Conservation (phyloP, 92 coral and sea anemone species). For the Epizoanthus rinbou region DNA sequence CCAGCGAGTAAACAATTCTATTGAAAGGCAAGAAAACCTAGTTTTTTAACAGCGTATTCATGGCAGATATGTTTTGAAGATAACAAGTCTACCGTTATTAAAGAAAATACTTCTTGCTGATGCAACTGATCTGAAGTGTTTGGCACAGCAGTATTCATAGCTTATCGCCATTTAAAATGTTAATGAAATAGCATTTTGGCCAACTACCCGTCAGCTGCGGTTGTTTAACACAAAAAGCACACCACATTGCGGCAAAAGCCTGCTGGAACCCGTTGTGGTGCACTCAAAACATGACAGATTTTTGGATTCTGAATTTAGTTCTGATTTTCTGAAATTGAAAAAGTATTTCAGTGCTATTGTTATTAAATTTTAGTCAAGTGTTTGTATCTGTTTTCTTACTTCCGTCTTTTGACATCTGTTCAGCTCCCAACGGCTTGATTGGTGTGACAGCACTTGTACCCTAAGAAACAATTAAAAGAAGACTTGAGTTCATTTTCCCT, state of each 20-base stretch:
- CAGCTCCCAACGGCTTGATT: conserved; percentile 1
- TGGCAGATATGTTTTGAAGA: too few species aligned
- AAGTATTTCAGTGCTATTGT: neutral
- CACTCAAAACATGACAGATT: neutral
- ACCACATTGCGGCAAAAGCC: neutral
- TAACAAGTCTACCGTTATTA: too few species aligned
- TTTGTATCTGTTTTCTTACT: neutral
- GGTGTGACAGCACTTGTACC: conserved; percentile 24
- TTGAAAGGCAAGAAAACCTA: too few species aligned
- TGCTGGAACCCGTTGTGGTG: neutral
- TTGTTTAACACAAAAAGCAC: neutral
- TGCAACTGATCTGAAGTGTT: too few species aligned
- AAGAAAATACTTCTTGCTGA: too few species aligned
- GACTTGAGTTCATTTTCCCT: conserved; percentile 2
- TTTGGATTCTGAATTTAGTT: neutral
- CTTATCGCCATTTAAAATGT: neutral
- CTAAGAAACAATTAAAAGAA: conserved; percentile 13
- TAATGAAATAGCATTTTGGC: neutral
- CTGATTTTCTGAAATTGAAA: neutral
- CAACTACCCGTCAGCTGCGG: neutral
- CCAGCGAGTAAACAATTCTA: too few species aligned
- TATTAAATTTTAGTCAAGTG: neutral
- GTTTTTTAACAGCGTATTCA: too few species aligned
- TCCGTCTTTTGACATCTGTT: neutral
- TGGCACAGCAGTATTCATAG: too few species aligned